Evolutionary conservation across 2,797 vertebrate genomes (phyloP), one percentile per base, ranked within the genome.

Genomic region (Sylvilagus floridanus): DNA sequence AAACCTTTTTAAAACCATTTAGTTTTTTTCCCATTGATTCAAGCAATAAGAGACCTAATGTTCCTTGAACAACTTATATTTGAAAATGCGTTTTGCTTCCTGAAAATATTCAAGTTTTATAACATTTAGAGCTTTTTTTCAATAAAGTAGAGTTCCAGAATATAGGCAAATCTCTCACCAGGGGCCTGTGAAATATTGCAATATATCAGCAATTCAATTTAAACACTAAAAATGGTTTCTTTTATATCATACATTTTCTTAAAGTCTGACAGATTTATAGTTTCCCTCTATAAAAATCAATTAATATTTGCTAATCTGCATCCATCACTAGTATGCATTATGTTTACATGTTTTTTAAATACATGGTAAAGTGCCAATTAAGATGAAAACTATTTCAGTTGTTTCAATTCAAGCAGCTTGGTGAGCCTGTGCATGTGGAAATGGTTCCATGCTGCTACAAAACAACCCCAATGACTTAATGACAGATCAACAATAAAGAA

Each of bases 41-140:
- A 93, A 97, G 92, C 37, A 84, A 77, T 97, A 93, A 96, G 95
- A 94, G 88, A 78, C 76, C 68, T 96, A 97, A 97, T 96, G 95
- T 95, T 95, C 96, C 66, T 14, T 88, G 93, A 97, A 97, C 95
- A 96, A 97, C 96, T 95, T 92, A 94, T 32, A 60, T 90, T 90
- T 82, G 89, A 95, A 97, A 95, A 95, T 94, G 52, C 73, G 88
- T 87, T 84, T 81, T 87, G 73, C 86, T 96, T 90, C 69, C 79
- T 96, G 84, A 95, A 94, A 94, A 68, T 65, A 95, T 88, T 95
- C 94, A 95, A 91, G 69, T 93, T 93, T 95, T 96, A 87, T 94
- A 96, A 96, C 89, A 95, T 5, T 63, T 26, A 91, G 52, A 16
- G 89, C 84, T 94, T 96, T 93, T 85, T 96, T 94, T 91, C 96